Percentiles rank a stretch among this genome's conserved stretches.
Evolutionary conservation across 2,888 invertebrate genomes (phyloP).

Genomic region (Chrysolina haemoptera): DNA sequence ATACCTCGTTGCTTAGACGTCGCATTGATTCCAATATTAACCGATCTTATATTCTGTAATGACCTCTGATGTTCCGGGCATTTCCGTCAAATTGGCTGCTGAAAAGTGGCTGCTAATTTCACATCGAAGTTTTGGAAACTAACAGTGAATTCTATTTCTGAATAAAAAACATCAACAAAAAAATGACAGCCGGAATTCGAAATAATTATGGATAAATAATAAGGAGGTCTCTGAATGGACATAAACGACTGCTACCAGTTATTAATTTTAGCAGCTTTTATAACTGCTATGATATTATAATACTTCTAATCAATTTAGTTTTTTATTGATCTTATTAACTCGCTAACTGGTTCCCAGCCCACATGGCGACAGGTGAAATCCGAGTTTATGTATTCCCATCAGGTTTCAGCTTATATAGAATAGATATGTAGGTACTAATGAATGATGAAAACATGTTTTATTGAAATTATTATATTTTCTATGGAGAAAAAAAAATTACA

Average conservation of each 20-base stretch:
- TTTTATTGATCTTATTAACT: background rate
- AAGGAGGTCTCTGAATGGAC: background rate
- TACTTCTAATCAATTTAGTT: conserved; percentile 9
- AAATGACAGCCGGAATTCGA: background rate
- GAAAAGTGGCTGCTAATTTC: too few species aligned
- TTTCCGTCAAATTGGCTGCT: too few species aligned
- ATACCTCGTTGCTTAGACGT: too few species aligned
- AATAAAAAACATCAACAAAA: too few species aligned
- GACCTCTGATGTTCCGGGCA: too few species aligned
- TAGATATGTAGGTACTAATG: conserved; percentile 1
- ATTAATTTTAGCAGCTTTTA: conserved; percentile 6
- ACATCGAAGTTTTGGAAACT: background rate
- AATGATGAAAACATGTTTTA: background rate
- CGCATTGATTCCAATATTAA: too few species aligned
- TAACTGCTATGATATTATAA: background rate
- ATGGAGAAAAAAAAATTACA: too few species aligned
- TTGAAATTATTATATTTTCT: background rate
- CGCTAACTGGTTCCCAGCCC: conserved; percentile 5
- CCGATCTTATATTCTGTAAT: too few species aligned
- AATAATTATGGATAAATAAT: background rate
- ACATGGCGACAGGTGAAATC: conserved; percentile 1
- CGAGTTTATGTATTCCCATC: background rate
- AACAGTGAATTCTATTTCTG: background rate
- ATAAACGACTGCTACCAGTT: background rate
- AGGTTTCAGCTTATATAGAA: background rate